These are phyloP conservation scores for Sminthopsis crassicaudata DNA, from an alignment of 2,113 vertebrate species.

Conservation along the genomic window DNA sequence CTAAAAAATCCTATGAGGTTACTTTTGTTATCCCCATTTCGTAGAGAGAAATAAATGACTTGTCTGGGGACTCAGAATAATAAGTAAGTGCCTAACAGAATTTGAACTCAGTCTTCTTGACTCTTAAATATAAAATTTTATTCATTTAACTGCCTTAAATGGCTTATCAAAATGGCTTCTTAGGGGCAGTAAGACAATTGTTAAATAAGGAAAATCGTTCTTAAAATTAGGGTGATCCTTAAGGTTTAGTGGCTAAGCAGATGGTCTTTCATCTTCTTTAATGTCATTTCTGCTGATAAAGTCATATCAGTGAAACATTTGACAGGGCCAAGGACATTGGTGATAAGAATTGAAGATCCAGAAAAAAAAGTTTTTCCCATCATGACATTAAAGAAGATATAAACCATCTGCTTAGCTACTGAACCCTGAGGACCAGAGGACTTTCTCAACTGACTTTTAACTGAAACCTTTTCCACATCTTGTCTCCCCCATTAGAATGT, in stretches of 20 bases:
- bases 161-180: background rate
- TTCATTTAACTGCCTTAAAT: background rate
- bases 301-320: no score
- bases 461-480: background rate
- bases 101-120: background rate
- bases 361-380: background rate
- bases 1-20: background rate
- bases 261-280: no score
- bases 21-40: background rate
- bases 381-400: background rate
- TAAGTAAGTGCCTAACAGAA: background rate
- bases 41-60: background rate
- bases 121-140: background rate
- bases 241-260: no score
- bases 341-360: background rate
- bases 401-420: background rate
- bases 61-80: background rate
- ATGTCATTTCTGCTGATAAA: no score
- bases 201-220: conserved; percentile 17
- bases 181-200: conserved; percentile 3
- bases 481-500: background rate
- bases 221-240: background rate
- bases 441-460: background rate
- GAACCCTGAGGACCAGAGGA: background rate
- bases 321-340: no score